phyloP scores from a whole-genome alignment of 2,797 vertebrate genomes.

The Trichosurus vulpecula region DNA sequence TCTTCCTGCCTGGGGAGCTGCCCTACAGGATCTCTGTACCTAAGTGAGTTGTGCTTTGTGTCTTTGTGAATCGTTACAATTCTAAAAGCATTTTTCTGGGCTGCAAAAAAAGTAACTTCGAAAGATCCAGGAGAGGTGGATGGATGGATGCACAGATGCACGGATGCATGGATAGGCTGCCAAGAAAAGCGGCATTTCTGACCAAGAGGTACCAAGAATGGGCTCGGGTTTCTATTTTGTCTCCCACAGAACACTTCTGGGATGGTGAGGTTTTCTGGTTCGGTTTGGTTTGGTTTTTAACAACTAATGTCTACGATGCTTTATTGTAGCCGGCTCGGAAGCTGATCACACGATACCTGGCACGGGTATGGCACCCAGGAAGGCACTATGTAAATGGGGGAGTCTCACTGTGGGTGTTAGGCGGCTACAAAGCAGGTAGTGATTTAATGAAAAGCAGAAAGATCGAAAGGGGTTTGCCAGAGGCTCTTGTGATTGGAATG shows the following conservation, averaged over 20 bases:
- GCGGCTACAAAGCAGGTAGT: slow-evolving; percentile 69
- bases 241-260: not conserved
- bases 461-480: slow-evolving; percentile 68
- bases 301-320: slow-evolving; percentile 30
- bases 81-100: not conserved
- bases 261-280: not conserved
- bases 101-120: not conserved
- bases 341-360: slow-evolving; percentile 47
- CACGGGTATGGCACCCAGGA: not conserved
- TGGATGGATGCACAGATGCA: not conserved
- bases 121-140: not conserved
- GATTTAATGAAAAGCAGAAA: slow-evolving; percentile 68
- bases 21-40: not conserved
- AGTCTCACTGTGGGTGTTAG: slow-evolving; percentile 46
- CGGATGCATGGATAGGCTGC: not conserved
- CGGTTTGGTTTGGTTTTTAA: not conserved
- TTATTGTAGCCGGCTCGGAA: slow-evolving; percentile 6
- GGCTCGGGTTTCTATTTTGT: not conserved
- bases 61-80: not conserved
- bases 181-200: slow-evolving; percentile 5
- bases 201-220: not conserved
- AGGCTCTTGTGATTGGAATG: slow-evolving; percentile 70
- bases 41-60: not conserved
- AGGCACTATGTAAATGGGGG: slow-evolving; percentile 65
- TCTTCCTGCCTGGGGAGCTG: not conserved